Conservation (phyloP, 1,140 invertebrate genomes). For the Penaeus chinensis region DNA sequence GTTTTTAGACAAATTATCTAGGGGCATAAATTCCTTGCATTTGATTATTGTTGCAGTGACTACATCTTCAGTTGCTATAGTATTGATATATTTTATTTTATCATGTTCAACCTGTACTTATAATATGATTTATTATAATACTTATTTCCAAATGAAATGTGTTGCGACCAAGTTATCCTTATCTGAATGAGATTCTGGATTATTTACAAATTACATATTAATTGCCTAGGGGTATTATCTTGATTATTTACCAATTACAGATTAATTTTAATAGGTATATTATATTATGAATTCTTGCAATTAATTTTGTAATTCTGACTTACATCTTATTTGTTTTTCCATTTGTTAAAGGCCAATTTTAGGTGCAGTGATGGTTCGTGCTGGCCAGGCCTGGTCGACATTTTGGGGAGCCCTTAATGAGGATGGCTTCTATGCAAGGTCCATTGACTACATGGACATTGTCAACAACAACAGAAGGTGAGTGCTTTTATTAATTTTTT, state of each 20-base stretch:
- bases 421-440: conserved; percentile 93
- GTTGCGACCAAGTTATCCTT: too few relatives aligned
- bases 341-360: conserved; percentile 75
- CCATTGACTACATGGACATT: conserved; percentile 97
- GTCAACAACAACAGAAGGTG: conserved; percentile 78
- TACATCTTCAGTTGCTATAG: background rate
- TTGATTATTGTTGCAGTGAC: too few relatives aligned
- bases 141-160: background rate
- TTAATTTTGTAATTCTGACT: background rate
- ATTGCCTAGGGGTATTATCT: too few relatives aligned
- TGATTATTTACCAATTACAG: too few relatives aligned
- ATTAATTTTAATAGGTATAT: too few relatives aligned
- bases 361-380: conserved; percentile 84
- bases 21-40: too few relatives aligned
- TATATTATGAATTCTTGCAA: background rate
- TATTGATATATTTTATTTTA: background rate
- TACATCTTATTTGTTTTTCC: background rate
- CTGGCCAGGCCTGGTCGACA: conserved; percentile 95
- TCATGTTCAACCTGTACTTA: background rate
- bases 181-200: too few relatives aligned
- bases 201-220: too few relatives aligned
- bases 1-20: too few relatives aligned
- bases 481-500: conserved; percentile 18
- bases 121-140: background rate
- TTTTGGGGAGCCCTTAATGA: conserved; percentile 95